phyloP scores from a whole-genome alignment of 1,140 invertebrate genomes.

The Tigriopus japonicus region DNA sequence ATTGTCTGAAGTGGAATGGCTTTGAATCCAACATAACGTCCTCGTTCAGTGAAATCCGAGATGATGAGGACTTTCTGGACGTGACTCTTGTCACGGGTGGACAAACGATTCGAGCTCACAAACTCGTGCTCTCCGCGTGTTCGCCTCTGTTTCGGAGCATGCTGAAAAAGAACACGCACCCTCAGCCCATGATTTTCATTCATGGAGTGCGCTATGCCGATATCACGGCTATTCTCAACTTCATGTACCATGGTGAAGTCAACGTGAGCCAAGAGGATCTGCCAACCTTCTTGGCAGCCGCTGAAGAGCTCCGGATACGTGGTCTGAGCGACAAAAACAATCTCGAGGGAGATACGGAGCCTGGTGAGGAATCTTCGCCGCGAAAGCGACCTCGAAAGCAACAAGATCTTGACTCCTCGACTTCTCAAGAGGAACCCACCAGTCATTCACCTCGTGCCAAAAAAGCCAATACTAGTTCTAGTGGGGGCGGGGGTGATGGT shows the following conservation, averaged over 20 bases:
- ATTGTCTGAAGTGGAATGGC: conserved; percentile 13
- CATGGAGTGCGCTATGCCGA: conserved; percentile 48
- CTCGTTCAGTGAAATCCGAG: conserved; percentile 8
- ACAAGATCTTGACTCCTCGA: not conserved
- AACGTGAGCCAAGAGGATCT: conserved; percentile 78
- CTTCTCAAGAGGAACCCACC: too few species aligned
- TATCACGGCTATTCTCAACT: conserved; percentile 54
- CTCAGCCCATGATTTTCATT: conserved; percentile 59
- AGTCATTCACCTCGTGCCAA: too few species aligned
- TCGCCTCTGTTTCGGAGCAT: conserved; percentile 46
- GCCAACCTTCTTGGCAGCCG: conserved; percentile 59
- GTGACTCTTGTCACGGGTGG: conserved; percentile 48
- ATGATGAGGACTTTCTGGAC: conserved; percentile 18
- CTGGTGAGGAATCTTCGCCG: too few species aligned
- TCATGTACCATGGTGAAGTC: conserved; percentile 84
- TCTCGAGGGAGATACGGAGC: too few species aligned
- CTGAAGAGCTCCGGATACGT: conserved; percentile 54
- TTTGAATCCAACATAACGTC: conserved; percentile 9
- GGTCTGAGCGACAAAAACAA: conserved; percentile 31
- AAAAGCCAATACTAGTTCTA: too few species aligned
- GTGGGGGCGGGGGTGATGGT: too few species aligned
- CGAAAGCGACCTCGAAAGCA: not conserved
- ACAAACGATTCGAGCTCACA: conserved; percentile 43
- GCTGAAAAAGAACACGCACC: conserved; percentile 50
- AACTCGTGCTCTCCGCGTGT: conserved; percentile 48